Evolutionary conservation across 1,140 invertebrate species (phyloP).

Genomic region (Zaprionus camerounensis): DNA sequence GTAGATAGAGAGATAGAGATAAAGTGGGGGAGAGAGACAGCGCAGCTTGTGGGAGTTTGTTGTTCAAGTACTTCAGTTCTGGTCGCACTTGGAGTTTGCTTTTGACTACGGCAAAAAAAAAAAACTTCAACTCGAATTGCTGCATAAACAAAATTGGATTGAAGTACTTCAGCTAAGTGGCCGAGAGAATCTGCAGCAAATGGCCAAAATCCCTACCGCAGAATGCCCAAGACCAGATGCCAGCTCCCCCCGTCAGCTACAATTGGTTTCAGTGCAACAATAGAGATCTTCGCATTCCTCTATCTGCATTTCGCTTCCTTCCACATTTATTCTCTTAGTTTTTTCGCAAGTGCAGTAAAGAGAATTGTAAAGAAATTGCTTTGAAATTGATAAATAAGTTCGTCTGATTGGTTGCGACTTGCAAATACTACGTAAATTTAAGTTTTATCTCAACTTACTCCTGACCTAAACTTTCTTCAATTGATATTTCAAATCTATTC

Average conservation of each 20-base stretch:
- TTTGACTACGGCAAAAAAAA: conserved; percentile 14
- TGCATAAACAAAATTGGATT: conserved; percentile 55
- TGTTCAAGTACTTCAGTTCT: conserved; percentile 14
- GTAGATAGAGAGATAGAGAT: too few species aligned
- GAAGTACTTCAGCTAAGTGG: conserved; percentile 49
- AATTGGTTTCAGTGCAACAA: conserved; percentile 32
- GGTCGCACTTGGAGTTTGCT: conserved; percentile 25
- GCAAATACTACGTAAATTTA: not conserved
- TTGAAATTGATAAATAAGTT: not conserved
- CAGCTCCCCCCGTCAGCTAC: not conserved
- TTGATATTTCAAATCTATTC: too few species aligned
- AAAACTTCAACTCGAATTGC: conserved; percentile 30
- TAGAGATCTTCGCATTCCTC: not conserved
- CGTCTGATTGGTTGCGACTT: not conserved
- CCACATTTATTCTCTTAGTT: conserved; percentile 22
- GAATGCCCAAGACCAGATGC: not conserved
- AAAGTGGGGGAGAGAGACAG: not conserved
- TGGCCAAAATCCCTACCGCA: conserved; percentile 19
- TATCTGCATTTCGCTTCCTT: not conserved
- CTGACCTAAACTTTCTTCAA: too few species aligned
- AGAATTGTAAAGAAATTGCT: conserved; percentile 5
- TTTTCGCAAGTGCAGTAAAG: not conserved
- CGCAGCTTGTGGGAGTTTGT: conserved; percentile 7
- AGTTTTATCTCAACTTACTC: not conserved
- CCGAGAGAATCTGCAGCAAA: conserved; percentile 46